Base-by-base conservation (phyloP, 2,888 invertebrate genomes). In the Tenthredo amoena region DNA sequence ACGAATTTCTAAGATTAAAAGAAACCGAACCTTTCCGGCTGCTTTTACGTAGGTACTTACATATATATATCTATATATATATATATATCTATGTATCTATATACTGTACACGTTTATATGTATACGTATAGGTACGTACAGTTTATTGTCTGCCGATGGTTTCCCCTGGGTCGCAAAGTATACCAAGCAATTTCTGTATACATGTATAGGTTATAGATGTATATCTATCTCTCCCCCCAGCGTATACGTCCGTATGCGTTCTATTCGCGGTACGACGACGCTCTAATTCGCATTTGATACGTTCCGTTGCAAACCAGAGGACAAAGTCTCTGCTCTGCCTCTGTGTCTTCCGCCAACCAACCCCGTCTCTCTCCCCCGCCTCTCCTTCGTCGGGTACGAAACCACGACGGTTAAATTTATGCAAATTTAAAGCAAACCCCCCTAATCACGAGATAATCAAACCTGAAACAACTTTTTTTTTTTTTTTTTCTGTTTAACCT, bases 251-350 rank as follows among this genome's bases (percentile, higher is more conserved):
- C 43, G 72, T 74, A 43, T 74, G 21, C 50, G 15, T 77, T 18
- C 50, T 77, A 50, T 77, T 77, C 77, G 77, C 77, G 55, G 77
- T 50, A 55, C 55, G 50, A 26, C 77, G 77, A 77, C 6, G 77
- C 77, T 77, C 77, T 77, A 77, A 77, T 77, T 77, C 77, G 77
- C 50, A 77, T 77, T 77, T 77, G 77, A 77, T 77, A 77, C 77
- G 77, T 77, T 77, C 55, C 77, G 77, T 55, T 77, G 77, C 31
- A 77, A 77, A 50, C 50, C 77, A 55, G 77, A 50, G 77, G 50
- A 77, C 77, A 77, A 50, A 77, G 55, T 77, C 77, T 74, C 43
- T 7, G 43, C 72, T 43, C 34, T 40, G 31, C 21, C 76, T 76
- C 43, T 76, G 40, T 43, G 47, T 47, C 40, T 72, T 40, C 40